phyloP scores from a whole-genome alignment of 2,113 vertebrate species.

The Thinocorus orbignyianus region DNA sequence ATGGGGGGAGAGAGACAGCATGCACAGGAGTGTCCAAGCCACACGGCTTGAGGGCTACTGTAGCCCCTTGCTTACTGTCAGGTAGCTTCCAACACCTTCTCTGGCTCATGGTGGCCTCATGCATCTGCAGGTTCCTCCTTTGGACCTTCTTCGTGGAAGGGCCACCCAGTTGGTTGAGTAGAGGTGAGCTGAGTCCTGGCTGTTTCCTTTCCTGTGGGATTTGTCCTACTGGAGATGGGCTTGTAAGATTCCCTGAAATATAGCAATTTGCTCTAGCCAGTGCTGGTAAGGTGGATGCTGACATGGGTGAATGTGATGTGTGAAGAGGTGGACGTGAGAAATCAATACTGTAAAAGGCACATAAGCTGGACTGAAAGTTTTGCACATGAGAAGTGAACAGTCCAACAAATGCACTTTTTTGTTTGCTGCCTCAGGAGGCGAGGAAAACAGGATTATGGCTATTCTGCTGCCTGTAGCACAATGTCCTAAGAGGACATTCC shows the following conservation, averaged over 20 bases:
- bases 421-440: not conserved
- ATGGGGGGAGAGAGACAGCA: not conserved
- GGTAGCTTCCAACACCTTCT: not conserved
- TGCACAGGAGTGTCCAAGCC: not conserved
- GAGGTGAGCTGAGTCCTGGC: not conserved
- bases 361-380: not conserved
- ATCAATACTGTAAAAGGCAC: not conserved
- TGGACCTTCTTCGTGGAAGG: not conserved
- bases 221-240: not conserved
- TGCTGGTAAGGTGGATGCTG: not conserved
- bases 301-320: rapidly evolving
- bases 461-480: constrained; percentile 33
- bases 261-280: rapidly evolving
- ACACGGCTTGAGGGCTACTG: not conserved
- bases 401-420: not conserved
- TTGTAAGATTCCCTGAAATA: not conserved
- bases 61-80: not conserved
- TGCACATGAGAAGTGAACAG: not conserved
- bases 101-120: not conserved
- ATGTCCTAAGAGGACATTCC: not conserved
- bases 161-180: not conserved
- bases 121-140: not conserved
- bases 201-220: not conserved
- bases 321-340: not conserved
- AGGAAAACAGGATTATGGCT: constrained; percentile 17